Base-by-base conservation (phyloP, 2,797 vertebrate species). In the Eremophila alpestris region DNA sequence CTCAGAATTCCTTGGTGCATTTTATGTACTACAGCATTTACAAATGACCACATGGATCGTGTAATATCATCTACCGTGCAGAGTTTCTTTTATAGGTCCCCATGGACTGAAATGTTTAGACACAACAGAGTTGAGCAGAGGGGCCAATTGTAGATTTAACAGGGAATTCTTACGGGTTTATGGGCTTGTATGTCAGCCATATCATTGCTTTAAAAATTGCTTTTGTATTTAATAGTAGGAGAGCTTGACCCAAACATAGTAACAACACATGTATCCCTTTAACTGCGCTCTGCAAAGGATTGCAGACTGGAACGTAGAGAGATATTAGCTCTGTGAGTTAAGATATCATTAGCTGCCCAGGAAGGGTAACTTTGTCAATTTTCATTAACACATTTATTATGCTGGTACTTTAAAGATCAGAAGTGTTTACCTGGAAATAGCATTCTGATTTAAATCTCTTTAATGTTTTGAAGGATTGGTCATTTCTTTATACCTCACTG, bases 131-230 rank as follows among this genome's bases (percentile, higher is more conserved):
- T 45, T 64, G 80, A 93, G 64, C 56, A 64, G 70, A 91, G 68
- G 30, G 75, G 18, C 54, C 80, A 87, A 60, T 84, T 90, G 83
- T 84, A 92, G 81, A 93, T 89, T 95, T 96, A 94, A 84, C 60
- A 30, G 16, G 75, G 70, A 87, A 90, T 84, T 80, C 86, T 90
- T 93, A 76, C 32, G 54, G 1, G 46, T 96, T 96, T 96, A 94
- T 71, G 80, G 68, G 60, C 80, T 92, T 89, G 64, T 90, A 90
- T 93, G 52, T 87, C 87, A 94, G 77, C 60, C 68, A 71, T 93
- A 93, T 80, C 87, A 89, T 58, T 92, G 87, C 81, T 91, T 93
- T 95, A 79, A 96, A 96, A 94, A 93, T 93, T 95, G 95, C 70
- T 92, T 97, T 90, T 90, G 59, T 87, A 54, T 84, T 96, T 94